These are phyloP conservation scores for Alectoris magna DNA, from an alignment of 2,797 vertebrate species.

Conservation along the genomic window DNA sequence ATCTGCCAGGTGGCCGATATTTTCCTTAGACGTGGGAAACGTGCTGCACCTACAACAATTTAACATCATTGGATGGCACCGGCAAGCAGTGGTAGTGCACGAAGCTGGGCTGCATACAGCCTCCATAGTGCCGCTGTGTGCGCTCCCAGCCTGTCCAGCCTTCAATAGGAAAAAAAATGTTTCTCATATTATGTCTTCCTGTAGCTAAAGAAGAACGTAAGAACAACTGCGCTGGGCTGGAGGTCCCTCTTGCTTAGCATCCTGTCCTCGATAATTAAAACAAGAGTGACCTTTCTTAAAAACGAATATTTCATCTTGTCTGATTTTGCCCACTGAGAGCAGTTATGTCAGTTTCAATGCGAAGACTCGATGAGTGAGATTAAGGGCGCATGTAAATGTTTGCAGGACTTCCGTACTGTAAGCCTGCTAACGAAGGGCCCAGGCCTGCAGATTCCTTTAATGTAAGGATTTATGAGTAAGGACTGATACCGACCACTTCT, in stretches of 20 bases:
- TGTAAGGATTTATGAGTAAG: background rate
- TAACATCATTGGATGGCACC: background rate
- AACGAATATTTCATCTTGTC: background rate
- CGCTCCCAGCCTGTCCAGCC: background rate
- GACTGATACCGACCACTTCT: background rate
- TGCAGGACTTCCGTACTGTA: background rate
- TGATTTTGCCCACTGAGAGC: background rate
- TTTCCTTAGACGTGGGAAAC: background rate
- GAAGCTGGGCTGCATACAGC: background rate
- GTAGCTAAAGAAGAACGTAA: background rate
- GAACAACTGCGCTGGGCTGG: background rate
- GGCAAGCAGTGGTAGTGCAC: background rate
- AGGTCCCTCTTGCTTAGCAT: background rate
- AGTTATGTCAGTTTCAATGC: background rate
- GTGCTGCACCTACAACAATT: background rate
- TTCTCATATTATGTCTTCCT: background rate
- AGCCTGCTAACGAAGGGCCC: background rate
- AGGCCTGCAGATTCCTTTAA: conserved; percentile 1
- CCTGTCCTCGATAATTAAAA: background rate
- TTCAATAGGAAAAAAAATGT: background rate
- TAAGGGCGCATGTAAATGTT: background rate
- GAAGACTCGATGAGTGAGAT: background rate
- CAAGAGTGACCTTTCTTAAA: background rate
- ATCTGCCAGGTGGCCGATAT: background rate
- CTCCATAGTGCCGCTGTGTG: background rate